phyloP scores from a whole-genome alignment of 2,888 invertebrate genomes.

The Chymomyza caudatula region DNA sequence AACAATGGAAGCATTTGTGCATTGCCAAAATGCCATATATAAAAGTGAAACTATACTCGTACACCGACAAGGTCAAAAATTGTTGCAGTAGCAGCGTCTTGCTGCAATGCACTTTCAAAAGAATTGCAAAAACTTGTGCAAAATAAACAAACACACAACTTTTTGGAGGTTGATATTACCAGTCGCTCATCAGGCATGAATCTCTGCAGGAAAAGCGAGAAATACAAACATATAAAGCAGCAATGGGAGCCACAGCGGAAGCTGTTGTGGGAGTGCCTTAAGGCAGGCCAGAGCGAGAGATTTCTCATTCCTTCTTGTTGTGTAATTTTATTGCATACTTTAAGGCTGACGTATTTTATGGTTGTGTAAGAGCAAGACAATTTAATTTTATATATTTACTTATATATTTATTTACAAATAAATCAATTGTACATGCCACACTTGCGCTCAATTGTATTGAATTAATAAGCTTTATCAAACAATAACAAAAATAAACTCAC shows the following conservation, averaged over 20 bases:
- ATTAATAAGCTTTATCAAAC: neutral
- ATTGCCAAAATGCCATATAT: conserved; percentile 19
- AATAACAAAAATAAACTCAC: neutral
- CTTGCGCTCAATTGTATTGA: neutral
- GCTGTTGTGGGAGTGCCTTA: neutral
- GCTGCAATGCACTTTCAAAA: neutral
- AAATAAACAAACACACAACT: neutral
- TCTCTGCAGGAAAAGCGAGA: conserved; percentile 19
- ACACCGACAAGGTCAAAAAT: neutral
- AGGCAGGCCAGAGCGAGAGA: neutral
- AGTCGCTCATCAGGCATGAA: conserved; percentile 38
- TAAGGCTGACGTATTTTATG: conserved; percentile 37
- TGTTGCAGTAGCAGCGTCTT: neutral
- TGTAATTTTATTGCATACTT: conserved; percentile 37
- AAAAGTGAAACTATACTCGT: neutral
- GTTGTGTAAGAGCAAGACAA: conserved; percentile 5
- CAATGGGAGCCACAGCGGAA: neutral
- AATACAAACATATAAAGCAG: neutral
- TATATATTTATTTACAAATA: neutral
- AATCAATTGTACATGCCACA: neutral
- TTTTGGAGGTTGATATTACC: neutral
- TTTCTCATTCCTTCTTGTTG: conserved; percentile 5
- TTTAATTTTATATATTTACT: neutral
- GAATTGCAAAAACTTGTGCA: neutral
- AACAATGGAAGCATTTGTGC: conserved; percentile 31